Percentiles rank a stretch among this genome's conserved stretches.
phyloP scores from a whole-genome alignment of 2,888 invertebrate genomes.

The Nebria brevicollis region DNA sequence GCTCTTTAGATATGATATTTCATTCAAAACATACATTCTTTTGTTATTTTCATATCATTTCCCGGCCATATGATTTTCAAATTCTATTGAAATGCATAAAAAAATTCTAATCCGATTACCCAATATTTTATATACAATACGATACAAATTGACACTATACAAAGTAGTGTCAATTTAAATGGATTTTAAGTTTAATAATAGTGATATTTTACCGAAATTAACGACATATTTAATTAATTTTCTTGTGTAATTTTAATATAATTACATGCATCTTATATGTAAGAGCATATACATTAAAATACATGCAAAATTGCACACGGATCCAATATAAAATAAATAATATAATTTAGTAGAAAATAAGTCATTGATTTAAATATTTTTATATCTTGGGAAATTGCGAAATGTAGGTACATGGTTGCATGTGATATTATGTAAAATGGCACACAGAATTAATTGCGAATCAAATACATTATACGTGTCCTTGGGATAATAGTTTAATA shows the following conservation, averaged over 20 bases:
- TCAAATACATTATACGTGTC: not conserved
- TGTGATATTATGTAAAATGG: not conserved
- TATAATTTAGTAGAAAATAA: not conserved
- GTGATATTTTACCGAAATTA: too few relatives aligned
- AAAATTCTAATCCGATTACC: not conserved
- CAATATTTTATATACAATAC: not conserved
- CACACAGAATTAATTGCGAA: conserved; percentile 1
- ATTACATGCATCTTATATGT: too few relatives aligned
- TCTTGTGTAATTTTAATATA: too few relatives aligned
- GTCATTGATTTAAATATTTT: too few relatives aligned
- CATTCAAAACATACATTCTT: conserved; percentile 23
- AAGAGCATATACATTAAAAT: too few relatives aligned
- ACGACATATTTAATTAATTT: too few relatives aligned
- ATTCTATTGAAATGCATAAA: conserved; percentile 26
- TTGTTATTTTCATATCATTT: conserved; percentile 34
- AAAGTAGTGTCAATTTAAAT: too few relatives aligned
- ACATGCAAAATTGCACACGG: too few relatives aligned
- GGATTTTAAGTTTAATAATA: too few relatives aligned
- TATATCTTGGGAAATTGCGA: not conserved
- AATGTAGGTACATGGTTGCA: not conserved
- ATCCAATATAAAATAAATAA: not conserved
- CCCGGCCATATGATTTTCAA: conserved; percentile 29
- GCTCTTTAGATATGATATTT: conserved; percentile 32
- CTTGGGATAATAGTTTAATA: conserved; percentile 16
- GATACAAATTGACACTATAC: too few relatives aligned